These are phyloP conservation scores for Trididemnum miniatum DNA, from an alignment of 23 tunicate genomes.

Conservation along the genomic window DNA sequence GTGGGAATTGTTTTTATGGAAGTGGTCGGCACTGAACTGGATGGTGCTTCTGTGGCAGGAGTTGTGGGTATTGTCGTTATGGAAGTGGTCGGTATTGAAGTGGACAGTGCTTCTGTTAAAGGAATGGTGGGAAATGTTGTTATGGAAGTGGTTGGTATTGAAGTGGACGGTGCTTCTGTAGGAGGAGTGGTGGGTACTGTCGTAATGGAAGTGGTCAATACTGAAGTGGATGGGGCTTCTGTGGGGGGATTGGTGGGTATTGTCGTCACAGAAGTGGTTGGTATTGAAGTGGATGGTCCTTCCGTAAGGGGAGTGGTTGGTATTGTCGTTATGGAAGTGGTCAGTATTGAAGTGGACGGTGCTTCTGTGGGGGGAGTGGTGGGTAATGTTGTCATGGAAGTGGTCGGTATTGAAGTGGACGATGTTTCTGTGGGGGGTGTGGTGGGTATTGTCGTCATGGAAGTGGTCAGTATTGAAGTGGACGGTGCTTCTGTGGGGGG, in stretches of 20 bases:
- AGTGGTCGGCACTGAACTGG: background rate
- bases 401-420: no score
- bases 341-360: background rate
- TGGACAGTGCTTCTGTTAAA: no score
- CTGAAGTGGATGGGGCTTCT: background rate
- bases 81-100: no score
- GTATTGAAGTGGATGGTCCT: background rate
- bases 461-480: background rate
- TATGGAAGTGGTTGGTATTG: no score
- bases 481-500: background rate
- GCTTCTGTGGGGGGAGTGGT: slow-evolving; percentile 6
- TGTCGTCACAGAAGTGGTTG: background rate
- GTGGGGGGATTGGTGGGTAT: background rate
- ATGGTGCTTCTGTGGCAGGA: background rate
- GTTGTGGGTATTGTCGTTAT: no score
- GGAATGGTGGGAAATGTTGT: no score
- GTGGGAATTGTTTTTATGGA: background rate
- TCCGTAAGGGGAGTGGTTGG: background rate
- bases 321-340: background rate
- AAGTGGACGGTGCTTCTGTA: background rate
- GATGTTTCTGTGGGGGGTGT: background rate
- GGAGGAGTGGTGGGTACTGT: no score
- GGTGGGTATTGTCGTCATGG: background rate
- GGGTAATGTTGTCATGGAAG: background rate
- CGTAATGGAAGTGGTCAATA: background rate